phyloP scores from a whole-genome alignment of 1,140 invertebrate species.

The Bombus superbus region DNA sequence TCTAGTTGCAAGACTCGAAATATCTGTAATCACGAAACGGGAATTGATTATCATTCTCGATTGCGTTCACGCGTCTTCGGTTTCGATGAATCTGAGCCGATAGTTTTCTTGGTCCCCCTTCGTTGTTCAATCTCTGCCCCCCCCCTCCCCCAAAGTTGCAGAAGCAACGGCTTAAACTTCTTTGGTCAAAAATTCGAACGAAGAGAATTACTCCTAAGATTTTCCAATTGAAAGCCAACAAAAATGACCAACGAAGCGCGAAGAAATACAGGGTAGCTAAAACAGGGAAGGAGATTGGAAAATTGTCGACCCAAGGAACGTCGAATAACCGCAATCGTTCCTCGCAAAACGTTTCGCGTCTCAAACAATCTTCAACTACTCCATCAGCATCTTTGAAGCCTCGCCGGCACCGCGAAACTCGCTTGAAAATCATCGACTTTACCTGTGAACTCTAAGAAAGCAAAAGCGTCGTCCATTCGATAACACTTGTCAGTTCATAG shows the following conservation, averaged over 20 bases:
- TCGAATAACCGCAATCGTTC: neutral
- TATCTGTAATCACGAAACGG: neutral
- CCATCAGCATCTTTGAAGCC: neutral
- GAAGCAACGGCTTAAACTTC: no score
- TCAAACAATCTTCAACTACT: neutral
- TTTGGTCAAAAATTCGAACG: neutral
- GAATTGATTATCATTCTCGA: neutral
- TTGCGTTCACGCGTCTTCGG: neutral
- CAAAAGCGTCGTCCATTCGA: neutral
- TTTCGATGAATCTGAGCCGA: neutral
- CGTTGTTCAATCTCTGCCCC: neutral
- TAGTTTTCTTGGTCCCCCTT: neutral
- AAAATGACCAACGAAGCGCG: no score
- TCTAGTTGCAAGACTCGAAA: slow-evolving; percentile 3
- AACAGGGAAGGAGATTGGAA: no score
- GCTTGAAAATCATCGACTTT: neutral
- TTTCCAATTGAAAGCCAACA: neutral
- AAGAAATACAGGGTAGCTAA: no score
- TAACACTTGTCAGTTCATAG: neutral
- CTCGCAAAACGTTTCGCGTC: neutral
- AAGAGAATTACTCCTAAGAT: neutral
- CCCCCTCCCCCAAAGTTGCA: no score
- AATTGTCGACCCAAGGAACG: neutral
- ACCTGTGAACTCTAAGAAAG: neutral
- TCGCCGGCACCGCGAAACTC: neutral